phyloP scores from a whole-genome alignment of 2,797 vertebrate genomes.

The Lutjanus campechanus region DNA sequence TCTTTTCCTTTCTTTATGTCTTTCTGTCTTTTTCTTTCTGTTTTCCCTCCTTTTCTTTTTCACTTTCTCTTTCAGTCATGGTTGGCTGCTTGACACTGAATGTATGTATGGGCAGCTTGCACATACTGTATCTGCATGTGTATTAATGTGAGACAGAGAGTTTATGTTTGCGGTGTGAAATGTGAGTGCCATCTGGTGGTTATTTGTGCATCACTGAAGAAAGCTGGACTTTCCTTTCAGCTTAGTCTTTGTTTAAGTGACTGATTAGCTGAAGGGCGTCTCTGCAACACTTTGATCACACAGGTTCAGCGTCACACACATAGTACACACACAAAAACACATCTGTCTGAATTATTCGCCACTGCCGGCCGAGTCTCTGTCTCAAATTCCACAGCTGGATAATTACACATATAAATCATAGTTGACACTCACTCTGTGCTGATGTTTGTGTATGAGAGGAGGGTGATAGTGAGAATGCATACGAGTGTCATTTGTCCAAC shows the following conservation, averaged over 20 bases:
- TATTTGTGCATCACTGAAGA: not conserved
- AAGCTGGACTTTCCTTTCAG: not conserved
- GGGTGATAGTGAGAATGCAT: conserved; percentile 17
- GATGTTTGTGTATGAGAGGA: conserved; percentile 43
- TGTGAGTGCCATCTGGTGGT: conserved; percentile 84
- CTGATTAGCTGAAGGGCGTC: conserved; percentile 53
- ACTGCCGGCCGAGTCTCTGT: conserved; percentile 57
- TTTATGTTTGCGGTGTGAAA: conserved; percentile 41
- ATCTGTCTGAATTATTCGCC: conserved; percentile 77
- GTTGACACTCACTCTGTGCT: conserved; percentile 69
- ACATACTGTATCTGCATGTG: conserved; percentile 11
- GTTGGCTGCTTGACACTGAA: conserved; percentile 19
- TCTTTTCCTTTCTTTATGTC: not conserved
- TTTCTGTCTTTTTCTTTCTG: not conserved
- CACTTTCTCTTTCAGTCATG: conserved; percentile 2
- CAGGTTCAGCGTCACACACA: conserved; percentile 44
- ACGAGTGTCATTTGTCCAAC: conserved; percentile 5
- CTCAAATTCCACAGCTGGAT: conserved; percentile 78
- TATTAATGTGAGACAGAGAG: conserved; percentile 13
- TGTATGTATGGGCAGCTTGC: conserved; percentile 16
- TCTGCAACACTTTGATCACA: conserved; percentile 54
- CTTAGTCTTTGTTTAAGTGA: conserved; percentile 36
- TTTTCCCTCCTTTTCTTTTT: not conserved
- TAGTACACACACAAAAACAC: conserved; percentile 51
- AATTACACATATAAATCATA: conserved; percentile 85